These are phyloP conservation scores for Phrynocephalus forsythii DNA, from an alignment of 2,797 vertebrate species.

Conservation along the genomic window DNA sequence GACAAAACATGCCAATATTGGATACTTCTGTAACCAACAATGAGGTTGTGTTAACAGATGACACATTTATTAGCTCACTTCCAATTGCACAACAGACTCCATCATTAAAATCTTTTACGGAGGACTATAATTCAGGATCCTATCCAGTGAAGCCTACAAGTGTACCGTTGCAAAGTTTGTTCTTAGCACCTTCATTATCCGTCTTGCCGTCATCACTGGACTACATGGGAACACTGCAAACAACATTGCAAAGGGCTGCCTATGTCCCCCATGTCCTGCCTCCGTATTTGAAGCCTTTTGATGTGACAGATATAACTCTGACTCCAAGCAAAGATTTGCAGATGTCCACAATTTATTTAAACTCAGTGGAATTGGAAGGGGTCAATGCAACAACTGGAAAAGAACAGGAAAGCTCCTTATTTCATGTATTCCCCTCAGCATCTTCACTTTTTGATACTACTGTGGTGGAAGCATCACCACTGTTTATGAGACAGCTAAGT, in stretches of 20 bases:
- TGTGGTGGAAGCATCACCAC: constrained; percentile 31
- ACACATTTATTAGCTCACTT: constrained; percentile 75
- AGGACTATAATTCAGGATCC: constrained; percentile 47
- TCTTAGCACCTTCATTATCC: constrained; percentile 63
- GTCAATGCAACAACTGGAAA: background rate
- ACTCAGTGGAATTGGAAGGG: constrained; percentile 45
- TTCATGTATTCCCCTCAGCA: background rate
- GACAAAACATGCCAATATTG: constrained; percentile 23
- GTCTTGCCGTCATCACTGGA: constrained; percentile 35
- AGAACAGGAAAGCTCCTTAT: constrained; percentile 28
- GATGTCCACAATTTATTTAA: constrained; percentile 60
- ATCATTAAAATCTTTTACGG: constrained; percentile 57
- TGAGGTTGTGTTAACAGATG: constrained; percentile 59
- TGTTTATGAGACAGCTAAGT: constrained; percentile 33
- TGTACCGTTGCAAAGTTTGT: constrained; percentile 47
- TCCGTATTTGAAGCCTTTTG: constrained; percentile 44
- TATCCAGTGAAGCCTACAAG: constrained; percentile 55
- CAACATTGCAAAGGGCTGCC: background rate
- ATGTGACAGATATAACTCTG: constrained; percentile 45
- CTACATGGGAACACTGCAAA: constrained; percentile 51
- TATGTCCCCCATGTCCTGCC: background rate
- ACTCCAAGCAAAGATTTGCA: constrained; percentile 60
- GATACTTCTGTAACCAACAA: constrained; percentile 64
- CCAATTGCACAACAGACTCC: constrained; percentile 72
- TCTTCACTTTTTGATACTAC: constrained; percentile 5